phyloP scores from a whole-genome alignment of 1,140 invertebrate genomes.

The Epicauta chinensis region DNA sequence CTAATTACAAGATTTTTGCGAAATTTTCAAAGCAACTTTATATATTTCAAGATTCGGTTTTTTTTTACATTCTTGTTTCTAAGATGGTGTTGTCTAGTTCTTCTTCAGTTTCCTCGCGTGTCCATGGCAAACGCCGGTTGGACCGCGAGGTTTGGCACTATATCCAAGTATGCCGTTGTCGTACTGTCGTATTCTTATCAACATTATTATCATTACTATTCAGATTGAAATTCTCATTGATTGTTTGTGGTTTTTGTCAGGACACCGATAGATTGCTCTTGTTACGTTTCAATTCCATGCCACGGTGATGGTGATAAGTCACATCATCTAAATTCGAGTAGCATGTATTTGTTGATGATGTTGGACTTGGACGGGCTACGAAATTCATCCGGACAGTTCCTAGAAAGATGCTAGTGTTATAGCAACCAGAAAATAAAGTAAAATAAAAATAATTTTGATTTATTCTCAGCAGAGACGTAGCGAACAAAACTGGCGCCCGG shows the following conservation, averaged over 20 bases:
- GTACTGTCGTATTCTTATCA: constrained; percentile 10
- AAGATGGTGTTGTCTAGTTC: constrained; percentile 1
- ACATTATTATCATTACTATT: neutral
- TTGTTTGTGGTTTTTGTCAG: constrained; percentile 19
- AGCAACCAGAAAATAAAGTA: too few species aligned
- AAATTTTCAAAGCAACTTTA: too few species aligned
- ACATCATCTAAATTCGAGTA: constrained; percentile 33
- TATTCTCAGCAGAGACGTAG: too few species aligned
- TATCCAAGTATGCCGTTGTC: constrained; percentile 29
- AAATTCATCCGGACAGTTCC: constrained; percentile 30
- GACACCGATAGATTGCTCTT: constrained; percentile 11
- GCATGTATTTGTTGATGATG: constrained; percentile 30
- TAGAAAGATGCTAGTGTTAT: constrained; percentile 10
- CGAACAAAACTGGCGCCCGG: too few species aligned
- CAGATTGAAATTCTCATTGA: neutral
- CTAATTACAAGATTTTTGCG: too few species aligned
- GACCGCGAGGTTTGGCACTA: constrained; percentile 31
- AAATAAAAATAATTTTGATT: too few species aligned
- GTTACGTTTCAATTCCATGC: constrained; percentile 18
- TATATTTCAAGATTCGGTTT: too few species aligned
- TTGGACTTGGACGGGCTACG: constrained; percentile 26
- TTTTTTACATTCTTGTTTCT: constrained; percentile 17
- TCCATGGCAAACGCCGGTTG: constrained; percentile 16
- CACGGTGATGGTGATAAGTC: constrained; percentile 4
- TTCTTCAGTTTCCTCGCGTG: constrained; percentile 17